Evolutionary conservation across 2,113 vertebrate species (phyloP).

Genomic region (Scolopax mira): DNA sequence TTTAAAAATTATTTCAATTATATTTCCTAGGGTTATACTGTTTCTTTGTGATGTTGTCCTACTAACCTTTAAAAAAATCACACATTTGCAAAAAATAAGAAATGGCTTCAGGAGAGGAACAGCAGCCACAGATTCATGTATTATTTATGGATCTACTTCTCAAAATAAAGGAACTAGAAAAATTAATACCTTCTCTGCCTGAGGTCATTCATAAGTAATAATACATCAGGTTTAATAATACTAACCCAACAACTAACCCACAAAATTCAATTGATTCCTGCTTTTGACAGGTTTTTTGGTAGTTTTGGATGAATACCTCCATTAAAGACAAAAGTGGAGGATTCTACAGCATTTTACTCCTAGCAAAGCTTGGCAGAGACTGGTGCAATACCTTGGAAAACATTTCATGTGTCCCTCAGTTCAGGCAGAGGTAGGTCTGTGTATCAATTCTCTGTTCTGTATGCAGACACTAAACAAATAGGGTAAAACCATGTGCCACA

Average conservation of each 20-base stretch:
- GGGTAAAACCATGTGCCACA: neutral
- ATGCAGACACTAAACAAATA: neutral
- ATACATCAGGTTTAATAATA: neutral
- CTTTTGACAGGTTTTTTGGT: neutral
- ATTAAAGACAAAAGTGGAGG: neutral
- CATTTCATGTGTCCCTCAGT: neutral
- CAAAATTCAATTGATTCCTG: neutral
- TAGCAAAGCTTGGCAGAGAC: neutral
- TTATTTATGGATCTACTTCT: constrained; percentile 32
- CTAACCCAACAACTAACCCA: neutral
- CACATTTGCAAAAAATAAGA: neutral
- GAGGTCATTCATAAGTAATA: neutral
- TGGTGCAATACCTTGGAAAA: neutral
- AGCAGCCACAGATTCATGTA: neutral
- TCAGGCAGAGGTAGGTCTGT: neutral
- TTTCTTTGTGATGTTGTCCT: constrained; percentile 7
- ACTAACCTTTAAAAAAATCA: constrained; percentile 42
- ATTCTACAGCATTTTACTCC: neutral
- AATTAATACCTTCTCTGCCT: neutral
- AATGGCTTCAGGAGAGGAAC: constrained; percentile 9
- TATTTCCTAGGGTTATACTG: neutral
- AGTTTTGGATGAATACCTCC: neutral
- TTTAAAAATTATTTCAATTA: neutral
- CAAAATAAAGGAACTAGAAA: neutral
- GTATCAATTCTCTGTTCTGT: neutral